Base-by-base conservation (phyloP, 1,140 invertebrate species). In the Eubasilissa regina region DNA sequence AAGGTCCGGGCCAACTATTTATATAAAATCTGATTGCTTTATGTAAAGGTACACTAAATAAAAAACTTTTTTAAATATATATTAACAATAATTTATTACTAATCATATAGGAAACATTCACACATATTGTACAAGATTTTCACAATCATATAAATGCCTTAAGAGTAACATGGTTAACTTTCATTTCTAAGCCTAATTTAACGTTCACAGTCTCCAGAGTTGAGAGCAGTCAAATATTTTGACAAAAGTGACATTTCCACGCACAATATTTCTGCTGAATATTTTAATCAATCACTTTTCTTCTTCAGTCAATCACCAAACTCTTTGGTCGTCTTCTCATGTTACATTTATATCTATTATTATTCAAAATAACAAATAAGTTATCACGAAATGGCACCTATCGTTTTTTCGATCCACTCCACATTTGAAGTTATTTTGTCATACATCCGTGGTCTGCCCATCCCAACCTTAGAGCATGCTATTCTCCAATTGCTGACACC, bases 401-500 rank as follows among this genome's bases (percentile, higher is more conserved):
- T 93, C 9, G 93, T 94, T 82, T 94, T 91, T 82, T 91, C 89
- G 78, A 96, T 94, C 95, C 95, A 96, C 53, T 94, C 94, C 10
- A 94, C 90, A 84, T 96, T 95, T 0, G 94, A 94, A 15, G 91
- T 90, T 15, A 95, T 93, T 87, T 94, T 92, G 84, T 96, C 95
- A 83, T 96, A 96, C 84, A 96, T 92, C 77, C 95, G 87, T 0
- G 95, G 95, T 80, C 94, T 86, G 75, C 94, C 93, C 19, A 92
- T 87, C n/a, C 94, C 94, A 43, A 91, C 91, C 35, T 90, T 90
- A 10, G 89, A 87, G 83, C 95, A 96, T 0, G 94, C 94, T 82
- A 96, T 96, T 62, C 95, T 90, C 95, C 95, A 96, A 77, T 94
- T 95, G 55, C 93, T 92, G 1, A 96, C 92, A 0, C 95, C 95